Evolutionary conservation across 2,113 vertebrate species (phyloP).

Genomic region (Oceanodroma tethys): DNA sequence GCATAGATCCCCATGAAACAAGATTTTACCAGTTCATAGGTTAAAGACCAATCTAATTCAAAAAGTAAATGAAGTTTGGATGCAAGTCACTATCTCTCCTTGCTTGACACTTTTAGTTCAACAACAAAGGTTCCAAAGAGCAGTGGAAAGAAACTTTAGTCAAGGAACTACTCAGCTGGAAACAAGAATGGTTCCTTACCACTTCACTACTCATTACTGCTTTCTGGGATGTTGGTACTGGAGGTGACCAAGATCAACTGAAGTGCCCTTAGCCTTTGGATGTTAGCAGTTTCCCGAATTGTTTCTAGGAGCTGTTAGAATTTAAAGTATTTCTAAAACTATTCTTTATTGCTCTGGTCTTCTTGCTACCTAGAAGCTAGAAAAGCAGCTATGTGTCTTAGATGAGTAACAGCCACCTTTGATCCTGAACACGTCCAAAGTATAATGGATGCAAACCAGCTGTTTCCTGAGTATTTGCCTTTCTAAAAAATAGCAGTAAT

Average conservation of each 20-base stretch:
- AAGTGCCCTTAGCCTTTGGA: neutral
- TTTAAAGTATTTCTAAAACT: neutral
- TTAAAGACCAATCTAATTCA: neutral
- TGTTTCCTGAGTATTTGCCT: neutral
- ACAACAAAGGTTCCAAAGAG: neutral
- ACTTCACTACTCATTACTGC: neutral
- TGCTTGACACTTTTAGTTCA: neutral
- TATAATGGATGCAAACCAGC: neutral
- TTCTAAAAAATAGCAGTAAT: neutral
- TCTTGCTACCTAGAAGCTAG: neutral
- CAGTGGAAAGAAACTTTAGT: neutral
- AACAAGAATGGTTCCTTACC: neutral
- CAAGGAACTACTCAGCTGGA: neutral
- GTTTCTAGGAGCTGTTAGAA: neutral
- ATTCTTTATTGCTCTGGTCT: neutral
- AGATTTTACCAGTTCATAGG: neutral
- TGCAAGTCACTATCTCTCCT: neutral
- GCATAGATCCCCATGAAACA: neutral
- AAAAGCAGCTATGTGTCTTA: neutral
- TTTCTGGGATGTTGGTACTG: neutral
- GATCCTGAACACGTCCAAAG: neutral
- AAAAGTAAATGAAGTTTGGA: neutral
- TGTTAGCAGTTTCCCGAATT: neutral
- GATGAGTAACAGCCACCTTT: neutral
- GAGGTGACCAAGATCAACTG: neutral